phyloP scores from a whole-genome alignment of 2,888 invertebrate species.

The Lamellibrachia columna region DNA sequence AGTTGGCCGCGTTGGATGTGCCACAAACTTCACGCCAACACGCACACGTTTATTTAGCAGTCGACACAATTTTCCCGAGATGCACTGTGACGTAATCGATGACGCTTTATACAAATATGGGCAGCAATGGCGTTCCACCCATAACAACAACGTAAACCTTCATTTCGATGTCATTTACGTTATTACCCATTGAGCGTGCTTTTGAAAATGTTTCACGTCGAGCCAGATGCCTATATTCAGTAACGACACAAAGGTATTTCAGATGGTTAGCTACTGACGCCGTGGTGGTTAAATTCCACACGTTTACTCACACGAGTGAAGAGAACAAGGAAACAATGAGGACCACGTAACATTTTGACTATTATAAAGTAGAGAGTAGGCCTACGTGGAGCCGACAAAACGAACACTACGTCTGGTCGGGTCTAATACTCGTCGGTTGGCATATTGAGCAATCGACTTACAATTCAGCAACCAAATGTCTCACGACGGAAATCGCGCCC shows the following conservation, averaged over 20 bases:
- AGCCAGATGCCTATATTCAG: neutral
- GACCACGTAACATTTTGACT: no score
- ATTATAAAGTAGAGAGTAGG: no score
- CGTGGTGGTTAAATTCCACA: neutral
- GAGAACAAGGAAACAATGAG: no score
- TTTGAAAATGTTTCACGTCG: neutral
- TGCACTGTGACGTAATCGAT: neutral
- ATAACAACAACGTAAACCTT: neutral
- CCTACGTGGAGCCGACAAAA: no score
- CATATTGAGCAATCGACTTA: no score
- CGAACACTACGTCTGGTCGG: no score
- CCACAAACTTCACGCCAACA: neutral
- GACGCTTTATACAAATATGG: neutral
- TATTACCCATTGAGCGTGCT: neutral
- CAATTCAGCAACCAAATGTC: no score
- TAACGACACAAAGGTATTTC: neutral
- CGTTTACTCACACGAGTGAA: neutral
- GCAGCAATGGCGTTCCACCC: neutral
- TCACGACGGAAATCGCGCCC: no score
- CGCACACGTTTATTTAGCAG: neutral
- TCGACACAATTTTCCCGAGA: neutral
- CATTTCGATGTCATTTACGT: neutral
- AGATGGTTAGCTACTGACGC: neutral
- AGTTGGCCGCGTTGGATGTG: neutral
- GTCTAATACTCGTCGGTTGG: no score